These are phyloP conservation scores for Prunella fulvescens DNA, from an alignment of 2,113 vertebrate species.

Conservation along the genomic window DNA sequence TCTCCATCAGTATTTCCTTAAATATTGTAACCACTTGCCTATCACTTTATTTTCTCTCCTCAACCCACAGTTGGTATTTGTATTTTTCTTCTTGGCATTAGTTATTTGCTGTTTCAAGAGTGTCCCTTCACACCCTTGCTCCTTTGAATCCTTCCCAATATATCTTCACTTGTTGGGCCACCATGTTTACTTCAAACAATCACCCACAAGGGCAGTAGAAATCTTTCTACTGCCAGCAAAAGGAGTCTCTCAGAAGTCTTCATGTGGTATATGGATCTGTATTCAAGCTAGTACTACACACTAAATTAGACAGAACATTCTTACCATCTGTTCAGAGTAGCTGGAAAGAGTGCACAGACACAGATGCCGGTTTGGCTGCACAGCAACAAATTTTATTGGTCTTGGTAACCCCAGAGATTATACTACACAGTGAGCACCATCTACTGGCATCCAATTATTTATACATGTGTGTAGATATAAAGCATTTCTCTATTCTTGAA, in stretches of 20 bases:
- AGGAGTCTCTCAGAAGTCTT: slow-evolving; percentile 8
- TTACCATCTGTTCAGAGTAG: slow-evolving; percentile 44
- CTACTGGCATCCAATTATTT: slow-evolving; percentile 46
- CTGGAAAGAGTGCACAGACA: slow-evolving; percentile 12
- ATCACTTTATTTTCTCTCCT: background rate
- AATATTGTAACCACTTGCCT: background rate
- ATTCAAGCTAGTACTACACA: slow-evolving; percentile 23
- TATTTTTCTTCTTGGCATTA: background rate
- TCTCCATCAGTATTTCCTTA: background rate
- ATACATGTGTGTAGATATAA: background rate
- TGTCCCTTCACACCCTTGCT: background rate
- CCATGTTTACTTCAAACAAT: background rate
- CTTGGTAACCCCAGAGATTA: slow-evolving; percentile 6
- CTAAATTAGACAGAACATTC: slow-evolving; percentile 49
- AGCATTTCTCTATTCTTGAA: background rate
- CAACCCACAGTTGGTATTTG: background rate
- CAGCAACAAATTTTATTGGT: slow-evolving; percentile 16
- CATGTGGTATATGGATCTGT: background rate
- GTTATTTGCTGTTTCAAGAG: background rate
- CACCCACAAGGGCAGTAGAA: background rate
- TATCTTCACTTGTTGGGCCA: background rate
- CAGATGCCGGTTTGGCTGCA: background rate
- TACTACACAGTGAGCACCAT: slow-evolving; percentile 41
- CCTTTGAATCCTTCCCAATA: background rate
- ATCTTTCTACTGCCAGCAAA: background rate